Evolutionary conservation across 2,113 vertebrate genomes (phyloP), one percentile per base, ranked within the genome.

Genomic region (Limanda limanda): DNA sequence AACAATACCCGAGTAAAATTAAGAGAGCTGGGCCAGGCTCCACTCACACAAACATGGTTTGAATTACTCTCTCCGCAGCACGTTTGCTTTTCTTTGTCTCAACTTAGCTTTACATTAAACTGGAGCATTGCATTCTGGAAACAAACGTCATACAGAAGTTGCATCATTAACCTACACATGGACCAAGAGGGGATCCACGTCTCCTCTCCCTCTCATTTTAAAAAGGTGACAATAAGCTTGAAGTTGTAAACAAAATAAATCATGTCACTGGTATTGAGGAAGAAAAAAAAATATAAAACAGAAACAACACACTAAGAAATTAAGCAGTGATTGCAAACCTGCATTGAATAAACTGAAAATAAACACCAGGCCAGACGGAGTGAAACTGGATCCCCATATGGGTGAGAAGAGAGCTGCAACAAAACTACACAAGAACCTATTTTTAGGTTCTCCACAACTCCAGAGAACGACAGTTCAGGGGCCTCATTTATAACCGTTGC

Each of bases 1-100:
- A 95, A 96, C 93, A 96, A 93, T 92, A 94, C 92, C 93, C 91
- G 89, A 93, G 93, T 79, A 87, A 94, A 95, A 86, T 89, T 92
- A 80, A 67, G 63, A 86, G 72, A 88, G 84, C 89, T 88, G 68
- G 75, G 92, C 93, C 94, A 95, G 92, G 21, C 74, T 86, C 70
- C 2, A 59, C 92, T 91, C 93, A 88, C 88, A 91, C 86, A 94
- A 95, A 96, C 83, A 89, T 92, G 95, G 92, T 94, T 96, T 94
- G 94, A 92, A 96, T 96, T 94, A 95, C 91, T 93, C 86, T 45
- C 91, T 93, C 86, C 6, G 91, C 87, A 86, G 90, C 76, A 84
- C 86, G 86, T 94, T 95, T 94, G 92, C 90, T 95, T 95, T 94
- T 88, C 93, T 95, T 94, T 93, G 91, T 92, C 88, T 93, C 42